Conservation (phyloP, 2,797 vertebrate species). For the Ficedula albicollis region DNA sequence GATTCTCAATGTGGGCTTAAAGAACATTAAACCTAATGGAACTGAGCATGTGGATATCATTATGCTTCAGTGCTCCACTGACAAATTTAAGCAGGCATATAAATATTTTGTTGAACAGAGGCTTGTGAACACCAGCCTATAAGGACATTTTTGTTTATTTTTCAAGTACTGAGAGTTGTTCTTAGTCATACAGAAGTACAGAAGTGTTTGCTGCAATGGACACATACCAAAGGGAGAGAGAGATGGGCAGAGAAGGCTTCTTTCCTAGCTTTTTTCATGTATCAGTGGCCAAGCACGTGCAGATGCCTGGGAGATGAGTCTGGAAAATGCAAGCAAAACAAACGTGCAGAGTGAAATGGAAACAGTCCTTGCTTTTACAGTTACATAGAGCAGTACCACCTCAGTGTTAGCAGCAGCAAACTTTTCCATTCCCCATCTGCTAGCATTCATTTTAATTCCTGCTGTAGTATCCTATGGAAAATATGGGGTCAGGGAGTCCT, state of each 20-base stretch:
- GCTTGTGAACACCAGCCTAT: not conserved
- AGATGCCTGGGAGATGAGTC: not conserved
- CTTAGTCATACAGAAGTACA: not conserved
- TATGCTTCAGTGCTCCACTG: not conserved
- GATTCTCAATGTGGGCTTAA: not conserved
- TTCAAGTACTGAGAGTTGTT: not conserved
- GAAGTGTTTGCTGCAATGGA: not conserved
- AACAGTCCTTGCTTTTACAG: not conserved
- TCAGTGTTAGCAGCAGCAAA: conserved; percentile 1
- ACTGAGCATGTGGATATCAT: not conserved
- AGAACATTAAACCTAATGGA: not conserved
- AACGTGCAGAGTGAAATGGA: not conserved
- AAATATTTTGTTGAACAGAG: not conserved
- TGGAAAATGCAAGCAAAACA: conserved; percentile 18
- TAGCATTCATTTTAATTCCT: conserved; percentile 22
- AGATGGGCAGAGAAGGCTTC: not conserved
- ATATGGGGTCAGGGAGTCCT: not conserved
- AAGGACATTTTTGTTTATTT: not conserved
- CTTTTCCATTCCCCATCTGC: conserved; percentile 35
- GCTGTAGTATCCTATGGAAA: not conserved
- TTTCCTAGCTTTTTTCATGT: not conserved
- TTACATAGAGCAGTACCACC: not conserved
- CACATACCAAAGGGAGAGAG: not conserved
- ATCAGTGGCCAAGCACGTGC: not conserved
- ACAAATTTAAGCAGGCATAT: not conserved